Evolutionary conservation across 64 coral and sea anemone genomes (phyloP), one percentile per base, ranked within the genome.

Genomic region (Actinia tenebrosa): DNA sequence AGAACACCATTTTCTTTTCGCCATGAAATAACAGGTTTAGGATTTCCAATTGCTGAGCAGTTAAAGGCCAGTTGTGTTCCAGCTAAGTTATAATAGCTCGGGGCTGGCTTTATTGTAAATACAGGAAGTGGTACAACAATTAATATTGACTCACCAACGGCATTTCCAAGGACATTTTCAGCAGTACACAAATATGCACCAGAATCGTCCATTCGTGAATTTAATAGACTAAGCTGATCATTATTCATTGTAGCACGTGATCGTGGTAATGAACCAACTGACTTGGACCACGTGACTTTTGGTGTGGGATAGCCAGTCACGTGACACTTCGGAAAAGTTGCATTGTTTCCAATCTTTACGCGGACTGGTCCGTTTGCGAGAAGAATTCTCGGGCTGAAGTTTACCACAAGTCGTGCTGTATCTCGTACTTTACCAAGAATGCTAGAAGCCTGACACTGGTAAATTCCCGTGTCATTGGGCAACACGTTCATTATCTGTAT

Each of bases 1-100:
- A 86, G 20, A 26, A n/a, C 45, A 8, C 54, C 83, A 64, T 79
- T 52, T 43, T 18, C 17, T 86, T 79, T 86, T 77, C 22, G 84
- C 89, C 83, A 90, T 3, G 83, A 85, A 10, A 86, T 54, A 45
- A 19, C 82, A 6, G 89, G 89, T 14, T 56, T 14, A 3, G 89
- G 89, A 37, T 86, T 62, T 19, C 89, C 89, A 3, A 47, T 62
- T 7, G 66, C 69, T 16, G 22, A 26, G 22, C 71, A 75, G 2
- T n/a, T 75, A 0, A 75, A 0, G 8, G 13, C 22, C 0, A 75
- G 0, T 75, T 16, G 2, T n/a, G 18, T 26, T 10, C 22, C 71
- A 75, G n/a, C 71, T 26, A n/a, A 42, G 37, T n/a, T 16, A 26
- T 42, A 26, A 14, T 75, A 75, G 0, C 6, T 26, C 37, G 19